phyloP scores from a whole-genome alignment of 2,888 invertebrate genomes.

The Rhagium mordax region DNA sequence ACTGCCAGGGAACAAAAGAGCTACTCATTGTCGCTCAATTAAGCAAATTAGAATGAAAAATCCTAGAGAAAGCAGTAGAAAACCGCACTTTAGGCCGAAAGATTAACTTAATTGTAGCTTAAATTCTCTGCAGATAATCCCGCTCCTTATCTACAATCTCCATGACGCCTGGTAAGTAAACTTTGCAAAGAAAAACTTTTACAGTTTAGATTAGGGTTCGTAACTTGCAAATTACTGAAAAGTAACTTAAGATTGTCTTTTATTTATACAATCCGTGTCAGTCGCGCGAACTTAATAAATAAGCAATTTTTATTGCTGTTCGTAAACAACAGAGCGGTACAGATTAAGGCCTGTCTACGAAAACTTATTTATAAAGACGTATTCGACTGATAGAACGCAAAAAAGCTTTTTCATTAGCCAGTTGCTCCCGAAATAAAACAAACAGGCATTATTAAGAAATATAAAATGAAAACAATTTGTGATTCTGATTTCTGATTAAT shows the following conservation, averaged over 20 bases:
- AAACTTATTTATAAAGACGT: neutral
- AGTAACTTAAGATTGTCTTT: constrained; percentile 46
- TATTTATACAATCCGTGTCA: constrained; percentile 44
- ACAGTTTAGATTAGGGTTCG: constrained; percentile 53
- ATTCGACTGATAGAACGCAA: neutral
- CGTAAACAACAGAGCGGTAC: neutral
- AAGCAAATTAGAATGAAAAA: constrained; percentile 38
- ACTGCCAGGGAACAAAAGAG: no score
- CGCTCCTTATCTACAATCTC: constrained; percentile 57
- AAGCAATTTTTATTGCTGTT: neutral
- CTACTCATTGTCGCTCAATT: constrained; percentile 34
- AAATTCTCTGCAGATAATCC: constrained; percentile 62
- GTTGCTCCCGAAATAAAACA: no score
- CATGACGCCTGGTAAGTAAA: constrained; percentile 52
- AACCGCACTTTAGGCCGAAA: constrained; percentile 55
- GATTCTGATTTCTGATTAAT: no score
- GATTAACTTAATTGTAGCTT: constrained; percentile 64
- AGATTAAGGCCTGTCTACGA: neutral
- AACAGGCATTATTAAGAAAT: no score
- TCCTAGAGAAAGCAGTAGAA: constrained; percentile 32
- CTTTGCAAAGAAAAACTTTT: constrained; percentile 44
- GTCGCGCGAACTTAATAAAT: constrained; percentile 21
- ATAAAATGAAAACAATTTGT: no score
- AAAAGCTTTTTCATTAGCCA: neutral
- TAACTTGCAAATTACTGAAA: constrained; percentile 54